A percentile compares a stretch with the other conserved stretches of the same genome.
These are phyloP conservation scores for Meliscaeva auricollis DNA, from an alignment of 2,888 invertebrate genomes.

Conservation along the genomic window DNA sequence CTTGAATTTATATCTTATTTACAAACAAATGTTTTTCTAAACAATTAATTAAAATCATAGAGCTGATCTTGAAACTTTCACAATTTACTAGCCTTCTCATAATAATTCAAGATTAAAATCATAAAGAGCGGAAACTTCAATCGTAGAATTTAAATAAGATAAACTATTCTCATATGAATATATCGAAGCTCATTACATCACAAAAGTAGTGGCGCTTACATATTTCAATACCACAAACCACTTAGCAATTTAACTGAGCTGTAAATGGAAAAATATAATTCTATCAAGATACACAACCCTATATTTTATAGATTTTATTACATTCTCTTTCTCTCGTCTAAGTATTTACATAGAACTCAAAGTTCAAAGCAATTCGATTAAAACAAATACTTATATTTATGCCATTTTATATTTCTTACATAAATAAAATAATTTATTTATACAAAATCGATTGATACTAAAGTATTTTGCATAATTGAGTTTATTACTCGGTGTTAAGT, in stretches of 20 bases:
- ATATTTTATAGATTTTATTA: conserved; percentile 15
- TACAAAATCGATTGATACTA: background rate
- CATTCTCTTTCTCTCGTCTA: background rate
- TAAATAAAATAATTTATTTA: background rate
- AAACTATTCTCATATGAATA: background rate
- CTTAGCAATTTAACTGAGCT: background rate
- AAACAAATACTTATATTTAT: background rate
- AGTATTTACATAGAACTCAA: background rate
- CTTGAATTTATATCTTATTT: too few species aligned
- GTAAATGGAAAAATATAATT: background rate
- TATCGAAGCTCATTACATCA: background rate
- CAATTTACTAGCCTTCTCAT: too few species aligned
- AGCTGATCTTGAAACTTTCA: too few species aligned
- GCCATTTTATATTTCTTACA: background rate
- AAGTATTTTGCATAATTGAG: conserved; percentile 16
- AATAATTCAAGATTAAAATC: too few species aligned
- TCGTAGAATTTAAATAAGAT: background rate
- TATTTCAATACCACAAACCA: conserved; percentile 1
- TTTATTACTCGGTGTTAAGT: conserved; percentile 21
- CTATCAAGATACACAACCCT: background rate
- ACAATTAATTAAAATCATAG: too few species aligned
- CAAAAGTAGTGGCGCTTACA: background rate
- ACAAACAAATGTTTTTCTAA: too few species aligned
- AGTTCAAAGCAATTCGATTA: background rate
- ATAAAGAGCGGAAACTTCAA: too few species aligned